Conservation (phyloP, 2,888 invertebrate genomes). For the Phragmatobia fuliginosa region DNA sequence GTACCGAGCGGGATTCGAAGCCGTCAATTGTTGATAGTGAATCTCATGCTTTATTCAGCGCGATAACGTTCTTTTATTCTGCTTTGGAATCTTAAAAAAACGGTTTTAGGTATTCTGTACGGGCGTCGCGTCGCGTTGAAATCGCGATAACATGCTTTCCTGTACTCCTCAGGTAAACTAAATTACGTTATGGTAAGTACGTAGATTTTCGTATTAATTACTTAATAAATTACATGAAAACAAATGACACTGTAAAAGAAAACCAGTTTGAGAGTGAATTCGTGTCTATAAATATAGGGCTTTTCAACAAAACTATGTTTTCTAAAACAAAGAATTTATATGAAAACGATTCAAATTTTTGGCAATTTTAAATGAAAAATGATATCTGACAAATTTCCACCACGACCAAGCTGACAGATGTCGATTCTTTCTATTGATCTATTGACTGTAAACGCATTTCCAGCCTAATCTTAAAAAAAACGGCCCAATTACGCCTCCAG, state of each 20-base stretch:
- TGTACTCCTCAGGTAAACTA: not conserved
- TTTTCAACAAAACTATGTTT: no score
- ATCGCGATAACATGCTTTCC: not conserved
- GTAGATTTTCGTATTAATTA: not conserved
- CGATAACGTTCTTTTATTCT: not conserved
- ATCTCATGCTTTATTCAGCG: conserved; percentile 1
- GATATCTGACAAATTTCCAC: no score
- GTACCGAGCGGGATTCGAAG: not conserved
- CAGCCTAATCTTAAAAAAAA: no score
- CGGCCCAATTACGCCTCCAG: no score
- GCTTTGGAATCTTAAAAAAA: not conserved
- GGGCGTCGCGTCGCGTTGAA: not conserved
- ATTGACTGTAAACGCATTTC: no score
- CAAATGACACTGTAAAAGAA: not conserved
- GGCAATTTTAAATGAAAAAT: no score
- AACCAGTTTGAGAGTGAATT: not conserved
- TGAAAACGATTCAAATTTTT: no score
- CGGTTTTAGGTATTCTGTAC: not conserved
- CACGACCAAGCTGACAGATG: no score
- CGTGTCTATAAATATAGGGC: no score
- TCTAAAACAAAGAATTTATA: no score
- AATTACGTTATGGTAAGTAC: not conserved
- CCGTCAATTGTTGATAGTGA: conserved; percentile 5
- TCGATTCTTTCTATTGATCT: no score
- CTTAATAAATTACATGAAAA: not conserved